Conservation (phyloP, 2,888 invertebrate species). For the Ganaspis brasiliensis region DNA sequence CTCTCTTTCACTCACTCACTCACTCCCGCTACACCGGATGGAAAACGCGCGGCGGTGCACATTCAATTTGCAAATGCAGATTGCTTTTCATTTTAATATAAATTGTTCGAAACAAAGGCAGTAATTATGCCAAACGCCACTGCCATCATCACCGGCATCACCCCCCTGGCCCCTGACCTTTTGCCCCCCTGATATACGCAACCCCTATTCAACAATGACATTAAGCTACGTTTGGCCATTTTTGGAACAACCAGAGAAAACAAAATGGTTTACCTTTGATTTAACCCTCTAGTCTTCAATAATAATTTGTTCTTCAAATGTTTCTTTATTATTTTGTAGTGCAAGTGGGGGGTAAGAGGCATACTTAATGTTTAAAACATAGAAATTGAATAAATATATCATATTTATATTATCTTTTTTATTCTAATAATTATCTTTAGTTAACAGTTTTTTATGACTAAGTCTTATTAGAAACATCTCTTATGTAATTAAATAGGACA, state of each 20-base stretch:
- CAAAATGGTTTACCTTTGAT: too few species aligned
- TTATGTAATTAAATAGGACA: too few species aligned
- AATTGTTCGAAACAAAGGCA: constrained; percentile 77
- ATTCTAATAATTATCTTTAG: too few species aligned
- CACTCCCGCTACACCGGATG: constrained; percentile 38
- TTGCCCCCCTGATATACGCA: constrained; percentile 18
- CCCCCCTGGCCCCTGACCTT: constrained; percentile 12
- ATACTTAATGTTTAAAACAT: too few species aligned
- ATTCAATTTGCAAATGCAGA: constrained; percentile 78
- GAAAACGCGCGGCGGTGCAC: constrained; percentile 61
- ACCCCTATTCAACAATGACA: constrained; percentile 6
- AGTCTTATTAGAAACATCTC: too few species aligned
- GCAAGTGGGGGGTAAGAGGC: too few species aligned
- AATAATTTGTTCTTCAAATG: too few species aligned
- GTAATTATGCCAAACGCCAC: constrained; percentile 72
- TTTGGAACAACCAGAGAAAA: not conserved
- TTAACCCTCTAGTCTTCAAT: too few species aligned
- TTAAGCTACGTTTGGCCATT: constrained; percentile 14
- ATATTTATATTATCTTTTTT: too few species aligned
- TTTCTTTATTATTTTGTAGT: too few species aligned
- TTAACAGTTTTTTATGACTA: too few species aligned
- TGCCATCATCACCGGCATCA: not conserved
- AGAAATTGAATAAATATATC: too few species aligned
- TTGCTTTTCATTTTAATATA: constrained; percentile 79
- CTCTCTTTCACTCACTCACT: constrained; percentile 41